Conservation (phyloP, 2,797 vertebrate species). For the Chelmon rostratus region DNA sequence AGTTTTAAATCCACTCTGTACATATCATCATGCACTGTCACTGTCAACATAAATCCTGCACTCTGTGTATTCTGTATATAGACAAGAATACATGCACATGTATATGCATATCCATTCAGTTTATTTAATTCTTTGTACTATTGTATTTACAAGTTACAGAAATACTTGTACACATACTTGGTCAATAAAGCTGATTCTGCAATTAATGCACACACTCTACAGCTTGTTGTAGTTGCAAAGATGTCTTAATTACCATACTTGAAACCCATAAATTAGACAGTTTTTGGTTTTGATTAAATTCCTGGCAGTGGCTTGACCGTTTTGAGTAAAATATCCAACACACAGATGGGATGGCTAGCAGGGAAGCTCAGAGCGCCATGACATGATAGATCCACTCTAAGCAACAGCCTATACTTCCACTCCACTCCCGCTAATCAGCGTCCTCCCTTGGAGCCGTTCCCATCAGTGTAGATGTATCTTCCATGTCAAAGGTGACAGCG, state of each 20-base stretch:
- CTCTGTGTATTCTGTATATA: too few relatives aligned
- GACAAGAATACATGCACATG: too few relatives aligned
- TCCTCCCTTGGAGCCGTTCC: constrained; percentile 29
- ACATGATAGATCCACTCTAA: constrained; percentile 41
- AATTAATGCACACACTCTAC: too few relatives aligned
- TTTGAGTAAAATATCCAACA: constrained; percentile 11
- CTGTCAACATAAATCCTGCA: too few relatives aligned
- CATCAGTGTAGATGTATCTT: constrained; percentile 38
- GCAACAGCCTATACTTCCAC: constrained; percentile 38
- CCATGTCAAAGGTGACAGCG: constrained; percentile 46
- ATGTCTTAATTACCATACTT: constrained; percentile 23
- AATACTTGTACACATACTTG: too few relatives aligned
- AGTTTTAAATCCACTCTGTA: too few relatives aligned
- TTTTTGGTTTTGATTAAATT: constrained; percentile 21
- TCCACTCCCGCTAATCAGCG: constrained; percentile 35
- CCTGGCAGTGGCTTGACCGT: not conserved
- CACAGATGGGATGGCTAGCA: constrained; percentile 42
- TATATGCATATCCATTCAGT: too few relatives aligned
- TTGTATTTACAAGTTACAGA: too few relatives aligned
- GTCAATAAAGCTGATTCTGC: too few relatives aligned
- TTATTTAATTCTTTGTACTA: too few relatives aligned
- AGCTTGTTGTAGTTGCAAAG: not conserved
- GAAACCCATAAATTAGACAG: constrained; percentile 23
- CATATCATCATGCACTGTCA: too few relatives aligned
- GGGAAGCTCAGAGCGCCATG: constrained; percentile 17